These are phyloP conservation scores for Hemibagrus wyckioides DNA, from an alignment of 2,113 vertebrate species.

Conservation along the genomic window DNA sequence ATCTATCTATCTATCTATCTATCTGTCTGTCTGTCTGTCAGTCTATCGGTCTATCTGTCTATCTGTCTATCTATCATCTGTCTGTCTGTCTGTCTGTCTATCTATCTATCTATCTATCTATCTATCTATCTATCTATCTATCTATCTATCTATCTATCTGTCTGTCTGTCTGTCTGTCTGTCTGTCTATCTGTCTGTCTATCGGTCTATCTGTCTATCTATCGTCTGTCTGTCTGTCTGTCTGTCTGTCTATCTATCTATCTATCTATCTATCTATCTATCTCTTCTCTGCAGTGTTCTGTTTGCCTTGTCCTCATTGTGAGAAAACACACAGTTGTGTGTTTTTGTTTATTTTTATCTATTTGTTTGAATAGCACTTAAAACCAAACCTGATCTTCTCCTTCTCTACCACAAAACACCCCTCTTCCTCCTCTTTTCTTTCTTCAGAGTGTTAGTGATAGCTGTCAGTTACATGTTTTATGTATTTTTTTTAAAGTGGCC, in stretches of 20 bases:
- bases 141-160: not conserved
- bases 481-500: conserved; percentile 37
- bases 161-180: not conserved
- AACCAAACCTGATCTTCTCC: no score
- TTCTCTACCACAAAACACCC: conserved; percentile 19
- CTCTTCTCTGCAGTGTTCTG: not conserved
- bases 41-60: not conserved
- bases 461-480: conserved; percentile 36
- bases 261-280: conserved; percentile 20
- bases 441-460: not conserved
- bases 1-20: not conserved
- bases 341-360: not conserved
- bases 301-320: not conserved
- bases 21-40: not conserved
- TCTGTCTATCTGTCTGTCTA: conserved; percentile 11
- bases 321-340: not conserved
- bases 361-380: not conserved
- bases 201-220: not conserved
- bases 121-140: conserved; percentile 32
- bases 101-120: conserved; percentile 33
- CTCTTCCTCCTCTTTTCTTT: not conserved
- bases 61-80: not conserved
- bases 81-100: no score
- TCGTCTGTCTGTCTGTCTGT: not conserved
- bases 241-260: not conserved